Base-by-base conservation (phyloP, 2,113 vertebrate species). In the Megaceryle maxima region DNA sequence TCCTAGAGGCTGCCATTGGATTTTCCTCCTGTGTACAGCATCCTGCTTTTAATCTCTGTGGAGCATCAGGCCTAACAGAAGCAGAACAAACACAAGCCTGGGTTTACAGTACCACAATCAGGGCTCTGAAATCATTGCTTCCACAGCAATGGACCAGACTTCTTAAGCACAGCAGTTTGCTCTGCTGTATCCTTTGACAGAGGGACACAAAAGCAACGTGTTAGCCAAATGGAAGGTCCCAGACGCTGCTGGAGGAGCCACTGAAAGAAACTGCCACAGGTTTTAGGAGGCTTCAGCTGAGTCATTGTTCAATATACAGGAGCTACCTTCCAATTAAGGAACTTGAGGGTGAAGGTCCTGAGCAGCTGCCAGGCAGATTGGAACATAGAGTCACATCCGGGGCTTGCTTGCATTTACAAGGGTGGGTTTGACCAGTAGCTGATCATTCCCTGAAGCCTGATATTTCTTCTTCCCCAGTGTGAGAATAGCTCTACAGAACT, bases 31-130 rank as follows among this genome's bases (percentile, higher is more conserved):
- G 11, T 21, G 3, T 43, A 28, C 2, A 1, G 19, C n/a, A 72
- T 41, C 13, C 55, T 70, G 29, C 43, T 60, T 74, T 50, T 24
- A 87, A 67, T 13, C 39, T 59, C 35, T 64, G 51, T 75, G 46
- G 33, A 50, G 13, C 53, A 55, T 15, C 59, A 66, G 41, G 31
- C 6, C 35, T 56, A 41, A 66, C 3, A 86, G 60, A 41, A 79
- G 37, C 35, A 55, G 50, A 24, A 26, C 39, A 63, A 35, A 87
- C 24, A 19, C 5, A n/a, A 35, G 20, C 6, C 81, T 0, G 0
- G 13, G 59, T 44, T 33, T 4, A 29, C 4, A 2, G 14, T 63
- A 43, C 9, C 6, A 29, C 67, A 48, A 5, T 1, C 0, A 0
- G 16, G 17, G 22, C 33, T 87, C 19, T 84, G 82, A 68, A 82